Conservation (phyloP, 2,888 invertebrate genomes). For the Melipona bicolor region DNA sequence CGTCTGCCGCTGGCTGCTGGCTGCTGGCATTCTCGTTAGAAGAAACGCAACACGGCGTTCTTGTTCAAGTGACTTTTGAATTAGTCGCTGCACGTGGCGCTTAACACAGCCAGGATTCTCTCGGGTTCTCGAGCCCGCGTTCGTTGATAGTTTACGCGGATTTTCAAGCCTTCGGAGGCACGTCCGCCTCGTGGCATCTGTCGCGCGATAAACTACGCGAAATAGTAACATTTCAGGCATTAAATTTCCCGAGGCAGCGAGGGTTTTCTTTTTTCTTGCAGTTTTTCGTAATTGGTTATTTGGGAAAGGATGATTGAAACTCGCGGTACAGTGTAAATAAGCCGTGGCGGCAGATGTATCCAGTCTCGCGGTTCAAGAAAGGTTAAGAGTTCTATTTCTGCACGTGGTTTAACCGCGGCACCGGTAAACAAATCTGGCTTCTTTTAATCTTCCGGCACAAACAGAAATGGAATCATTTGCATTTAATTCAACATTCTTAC, state of each 20-base stretch:
- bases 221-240: not conserved
- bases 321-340: not conserved
- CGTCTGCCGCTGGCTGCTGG: conserved; percentile 39
- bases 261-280: not conserved
- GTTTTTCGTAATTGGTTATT: not conserved
- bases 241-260: not conserved
- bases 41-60: conserved; percentile 10
- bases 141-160: conserved; percentile 21
- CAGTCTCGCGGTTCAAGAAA: not conserved
- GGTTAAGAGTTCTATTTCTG: conserved; percentile 6
- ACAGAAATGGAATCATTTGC: not conserved
- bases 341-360: not conserved
- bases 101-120: conserved; percentile 14
- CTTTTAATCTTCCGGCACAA: not conserved
- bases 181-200: not conserved
- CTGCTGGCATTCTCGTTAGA: conserved; percentile 25
- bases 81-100: conserved; percentile 8
- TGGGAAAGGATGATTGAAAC: not conserved
- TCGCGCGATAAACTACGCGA: not conserved
- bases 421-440: not conserved
- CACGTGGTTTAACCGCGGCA: not conserved
- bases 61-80: not conserved
- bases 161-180: conserved; percentile 25
- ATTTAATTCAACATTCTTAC: not conserved
- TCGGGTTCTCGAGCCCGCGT: conserved; percentile 1